Evolutionary conservation across 2,888 invertebrate genomes (phyloP).

Genomic region (Hyposoter didymator): DNA sequence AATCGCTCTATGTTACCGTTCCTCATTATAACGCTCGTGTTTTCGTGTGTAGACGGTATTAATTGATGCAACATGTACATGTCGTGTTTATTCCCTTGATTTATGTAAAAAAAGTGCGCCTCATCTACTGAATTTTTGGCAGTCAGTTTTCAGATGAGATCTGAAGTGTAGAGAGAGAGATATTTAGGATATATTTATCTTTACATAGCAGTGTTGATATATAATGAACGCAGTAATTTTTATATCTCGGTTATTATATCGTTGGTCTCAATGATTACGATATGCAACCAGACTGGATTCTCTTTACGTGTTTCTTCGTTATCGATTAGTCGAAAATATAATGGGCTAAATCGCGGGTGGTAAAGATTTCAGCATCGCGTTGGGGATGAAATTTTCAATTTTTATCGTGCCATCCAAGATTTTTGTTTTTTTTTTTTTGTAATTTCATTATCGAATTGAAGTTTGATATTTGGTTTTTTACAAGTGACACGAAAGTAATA

Average conservation of each 20-base stretch:
- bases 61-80: slow-evolving; percentile 27
- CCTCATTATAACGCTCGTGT: slow-evolving; percentile 22
- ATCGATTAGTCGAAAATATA: background rate
- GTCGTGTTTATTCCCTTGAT: slow-evolving; percentile 30
- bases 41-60: slow-evolving; percentile 25
- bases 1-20: slow-evolving; percentile 13
- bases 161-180: slow-evolving; percentile 66
- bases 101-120: slow-evolving; percentile 70
- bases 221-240: slow-evolving; percentile 21
- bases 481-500: background rate
- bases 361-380: background rate
- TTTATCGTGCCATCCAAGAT: background rate
- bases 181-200: slow-evolving; percentile 34
- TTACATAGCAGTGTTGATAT: slow-evolving; percentile 50
- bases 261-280: slow-evolving; percentile 26
- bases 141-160: slow-evolving; percentile 74
- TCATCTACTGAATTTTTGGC: slow-evolving; percentile 74
- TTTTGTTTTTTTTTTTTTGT: background rate
- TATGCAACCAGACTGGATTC: slow-evolving; percentile 13
- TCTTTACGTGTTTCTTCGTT: background rate
- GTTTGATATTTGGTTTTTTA: background rate
- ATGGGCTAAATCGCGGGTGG: background rate
- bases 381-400: background rate
- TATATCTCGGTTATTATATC: slow-evolving; percentile 16
- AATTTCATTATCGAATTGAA: background rate